Evolutionary conservation across 2,888 invertebrate genomes (phyloP), one percentile per base, ranked within the genome.

Genomic region (Fragum whitleyi): DNA sequence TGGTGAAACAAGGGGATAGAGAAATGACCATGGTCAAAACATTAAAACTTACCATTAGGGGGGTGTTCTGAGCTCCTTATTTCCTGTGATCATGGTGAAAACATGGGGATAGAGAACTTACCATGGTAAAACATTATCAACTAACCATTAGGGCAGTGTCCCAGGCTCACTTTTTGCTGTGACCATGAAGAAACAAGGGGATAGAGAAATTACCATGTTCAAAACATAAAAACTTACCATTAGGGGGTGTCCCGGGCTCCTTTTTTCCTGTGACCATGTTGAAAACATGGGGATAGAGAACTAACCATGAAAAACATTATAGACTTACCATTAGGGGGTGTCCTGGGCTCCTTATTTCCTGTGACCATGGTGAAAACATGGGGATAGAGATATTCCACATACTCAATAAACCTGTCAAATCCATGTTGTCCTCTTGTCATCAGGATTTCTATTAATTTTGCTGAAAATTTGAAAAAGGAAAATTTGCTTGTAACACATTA

Each of bases 351-450:
- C 26, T 83, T 81, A 19, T 19, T 47, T 6, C 79, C 77, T 11
- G 87, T 86, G 16, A 87, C 79, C 16, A 82, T 74, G 71, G 81
- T 76, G 62, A 76, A 87, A 19, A 87, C 83, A 79, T 86, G 82
- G 19, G 87, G 85, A 29, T 81, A 85, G 32, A 82, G 80, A 51
- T 74, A 87, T 57, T 87, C 87, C 28, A 86, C 53, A 26, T 86
- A 77, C 70, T 87, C 85, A 28, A 87, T 59, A 59, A 85, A 87
- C 39, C 70, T 77, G 42, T 69, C 26, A 19, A 80, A 85, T 0
- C 87, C 86, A 74, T 42, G 51, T 28, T 79, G 68, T 57, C 86
- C 87, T 29, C 83, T 74, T 7, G 85, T 83, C 75, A 79, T 69
- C 74, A 85, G 65, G 16, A 81, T 70, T 69, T 85, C 85, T 39